Evolutionary conservation across 2,113 vertebrate species (phyloP), one percentile per base, ranked within the genome.

Genomic region (Passer domesticus): DNA sequence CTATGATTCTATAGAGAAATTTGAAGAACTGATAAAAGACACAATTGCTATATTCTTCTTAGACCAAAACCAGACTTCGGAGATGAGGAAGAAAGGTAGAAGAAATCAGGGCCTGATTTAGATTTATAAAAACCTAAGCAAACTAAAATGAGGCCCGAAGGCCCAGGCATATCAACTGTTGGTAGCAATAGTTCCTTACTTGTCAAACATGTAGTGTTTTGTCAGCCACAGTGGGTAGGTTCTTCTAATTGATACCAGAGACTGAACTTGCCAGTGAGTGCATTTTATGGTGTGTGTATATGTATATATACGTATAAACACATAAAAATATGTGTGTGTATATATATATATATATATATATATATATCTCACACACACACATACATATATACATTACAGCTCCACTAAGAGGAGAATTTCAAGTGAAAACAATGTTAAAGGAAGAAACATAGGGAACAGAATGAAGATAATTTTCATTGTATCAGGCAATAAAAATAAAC

Each of bases 381-480:
- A 22, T 2, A 30, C 4, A 23, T 3, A 15, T 11, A 3, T 23
- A 28, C 69, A 88, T 79, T 52, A 66, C 25, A 70, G 37, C 66
- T 92, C 39, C 59, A 35, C 66, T 87, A 81, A 89, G 47, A 87
- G 83, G 3, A 89, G 52, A 89, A 87, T 92, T 94, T 87, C 19
- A 74, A 86, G 75, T 75, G 83, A 79, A 90, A 81, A 76, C 68
- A 39, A 47, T 53, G 46, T 90, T 86, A 83, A 77, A 73, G 77
- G 60, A 96, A 92, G 83, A 96, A 96, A 82, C 70, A 58, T 9
- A 69, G 39, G 24, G 52, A 91, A 83, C 60, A 63, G 81, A 91
- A 72, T 37, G n/a, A 80, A 94, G 58, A 79, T 93, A 0, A 89
- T 82, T 94, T 96, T 95, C 84, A 91, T 82, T 94, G 68, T 72